phyloP scores from a whole-genome alignment of 2,797 vertebrate genomes.

The Sebastes diploproa region DNA sequence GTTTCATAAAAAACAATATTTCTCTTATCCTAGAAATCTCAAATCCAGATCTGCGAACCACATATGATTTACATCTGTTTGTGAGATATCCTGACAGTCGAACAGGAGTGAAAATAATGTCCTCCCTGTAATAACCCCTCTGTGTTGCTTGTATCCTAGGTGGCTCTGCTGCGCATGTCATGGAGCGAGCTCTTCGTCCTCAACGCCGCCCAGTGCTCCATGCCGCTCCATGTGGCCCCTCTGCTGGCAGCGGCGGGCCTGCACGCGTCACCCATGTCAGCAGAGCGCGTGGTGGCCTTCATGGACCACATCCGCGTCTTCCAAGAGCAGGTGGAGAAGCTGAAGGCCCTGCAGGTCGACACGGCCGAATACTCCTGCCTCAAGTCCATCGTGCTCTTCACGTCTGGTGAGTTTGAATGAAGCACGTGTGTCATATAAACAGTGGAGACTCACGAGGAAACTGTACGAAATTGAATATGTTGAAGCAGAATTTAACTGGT shows the following conservation, averaged over 20 bases:
- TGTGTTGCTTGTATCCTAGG: conserved; percentile 58
- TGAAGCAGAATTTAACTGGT: not conserved
- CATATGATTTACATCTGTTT: not conserved
- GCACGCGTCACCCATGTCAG: conserved; percentile 89
- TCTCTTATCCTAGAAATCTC: not conserved
- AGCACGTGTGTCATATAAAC: not conserved
- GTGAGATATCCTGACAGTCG: not conserved
- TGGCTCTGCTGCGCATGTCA: conserved; percentile 87
- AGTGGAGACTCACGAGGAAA: not conserved
- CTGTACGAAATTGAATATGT: not conserved
- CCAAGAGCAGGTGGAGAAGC: conserved; percentile 92
- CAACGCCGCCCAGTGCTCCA: conserved; percentile 89
- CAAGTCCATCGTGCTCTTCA: conserved; percentile 90
- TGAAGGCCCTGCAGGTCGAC: conserved; percentile 89
- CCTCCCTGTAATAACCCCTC: not conserved
- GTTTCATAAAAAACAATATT: not conserved
- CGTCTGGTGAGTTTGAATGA: conserved; percentile 82
- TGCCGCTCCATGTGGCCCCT: conserved; percentile 89
- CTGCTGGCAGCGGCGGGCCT: conserved; percentile 88
- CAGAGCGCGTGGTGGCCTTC: conserved; percentile 88
- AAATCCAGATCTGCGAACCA: not conserved
- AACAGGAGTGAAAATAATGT: not conserved
- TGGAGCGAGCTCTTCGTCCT: conserved; percentile 92
- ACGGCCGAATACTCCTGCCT: conserved; percentile 89
- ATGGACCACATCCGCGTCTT: conserved; percentile 92